Conservation (phyloP, 2,888 invertebrate genomes). For the Dinocampus coccinellae region DNA sequence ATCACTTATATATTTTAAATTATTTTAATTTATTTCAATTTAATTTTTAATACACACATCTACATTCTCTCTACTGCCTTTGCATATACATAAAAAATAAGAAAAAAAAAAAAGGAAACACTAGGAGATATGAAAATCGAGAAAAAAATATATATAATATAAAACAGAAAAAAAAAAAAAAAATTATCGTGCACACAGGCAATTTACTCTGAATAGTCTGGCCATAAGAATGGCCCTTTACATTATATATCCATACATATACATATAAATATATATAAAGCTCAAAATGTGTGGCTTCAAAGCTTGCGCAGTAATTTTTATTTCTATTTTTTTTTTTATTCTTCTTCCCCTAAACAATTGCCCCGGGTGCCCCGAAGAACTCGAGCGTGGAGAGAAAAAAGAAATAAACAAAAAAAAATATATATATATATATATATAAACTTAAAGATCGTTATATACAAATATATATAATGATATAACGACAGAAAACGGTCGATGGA, state of each 20-base stretch:
- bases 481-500: conserved; percentile 32
- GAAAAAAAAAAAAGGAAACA: neutral
- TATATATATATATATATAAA: conserved; percentile 4
- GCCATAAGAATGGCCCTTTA: conserved; percentile 25
- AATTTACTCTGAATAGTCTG: conserved; percentile 32
- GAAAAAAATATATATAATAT: neutral
- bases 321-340: neutral
- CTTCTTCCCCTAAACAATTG: conserved; percentile 33
- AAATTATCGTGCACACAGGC: conserved; percentile 15
- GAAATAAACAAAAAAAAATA: neutral
- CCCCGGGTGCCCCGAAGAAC: conserved; percentile 26
- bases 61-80: neutral
- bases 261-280: conserved; percentile 15
- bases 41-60: conserved; percentile 2
- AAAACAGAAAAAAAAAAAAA: neutral
- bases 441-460: conserved; percentile 2
- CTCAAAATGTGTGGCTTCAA: conserved; percentile 29
- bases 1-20: neutral
- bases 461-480: neutral
- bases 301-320: conserved; percentile 33
- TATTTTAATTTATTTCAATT: neutral
- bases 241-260: conserved; percentile 3
- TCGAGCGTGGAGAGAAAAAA: conserved; percentile 25
- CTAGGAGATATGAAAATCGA: neutral
- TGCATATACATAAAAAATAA: neutral